A percentile compares a stretch with the other conserved stretches of the same genome.
phyloP scores from a whole-genome alignment of 2,113 vertebrate species.

The Centropus bengalensis region DNA sequence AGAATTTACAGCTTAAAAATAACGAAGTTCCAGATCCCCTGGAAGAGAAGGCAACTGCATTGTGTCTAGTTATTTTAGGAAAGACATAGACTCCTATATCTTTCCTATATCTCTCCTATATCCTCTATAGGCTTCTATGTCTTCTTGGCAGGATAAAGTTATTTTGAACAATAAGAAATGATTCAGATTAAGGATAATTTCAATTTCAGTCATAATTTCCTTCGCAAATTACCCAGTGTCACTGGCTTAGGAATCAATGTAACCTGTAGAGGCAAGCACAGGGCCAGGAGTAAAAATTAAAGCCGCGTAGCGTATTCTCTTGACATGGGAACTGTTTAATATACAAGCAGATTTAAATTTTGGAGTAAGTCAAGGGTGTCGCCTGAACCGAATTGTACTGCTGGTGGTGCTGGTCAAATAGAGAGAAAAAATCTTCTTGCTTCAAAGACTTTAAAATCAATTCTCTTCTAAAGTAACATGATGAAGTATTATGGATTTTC shows the following conservation, averaged over 20 bases:
- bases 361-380: not conserved
- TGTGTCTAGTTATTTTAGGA: not conserved
- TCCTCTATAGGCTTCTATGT: not conserved
- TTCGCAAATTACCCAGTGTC: constrained; percentile 13
- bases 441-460: not conserved
- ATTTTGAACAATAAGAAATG: not conserved
- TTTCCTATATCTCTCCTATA: too few relatives aligned
- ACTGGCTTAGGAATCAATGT: not conserved
- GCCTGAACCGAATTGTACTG: not conserved
- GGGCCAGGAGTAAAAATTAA: not conserved
- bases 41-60: not conserved
- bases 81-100: not conserved
- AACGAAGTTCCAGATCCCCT: not conserved
- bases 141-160: not conserved
- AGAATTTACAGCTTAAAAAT: not conserved
- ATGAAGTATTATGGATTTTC: not conserved
- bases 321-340: not conserved
- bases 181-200: not conserved
- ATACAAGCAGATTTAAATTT: not conserved
- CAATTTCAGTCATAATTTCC: not conserved
- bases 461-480: not conserved
- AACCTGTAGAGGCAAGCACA: not conserved
- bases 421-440: not conserved
- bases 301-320: not conserved
- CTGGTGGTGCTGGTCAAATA: not conserved